Evolutionary conservation across 2,113 vertebrate species (phyloP).

Genomic region (Tapirus terrestris): DNA sequence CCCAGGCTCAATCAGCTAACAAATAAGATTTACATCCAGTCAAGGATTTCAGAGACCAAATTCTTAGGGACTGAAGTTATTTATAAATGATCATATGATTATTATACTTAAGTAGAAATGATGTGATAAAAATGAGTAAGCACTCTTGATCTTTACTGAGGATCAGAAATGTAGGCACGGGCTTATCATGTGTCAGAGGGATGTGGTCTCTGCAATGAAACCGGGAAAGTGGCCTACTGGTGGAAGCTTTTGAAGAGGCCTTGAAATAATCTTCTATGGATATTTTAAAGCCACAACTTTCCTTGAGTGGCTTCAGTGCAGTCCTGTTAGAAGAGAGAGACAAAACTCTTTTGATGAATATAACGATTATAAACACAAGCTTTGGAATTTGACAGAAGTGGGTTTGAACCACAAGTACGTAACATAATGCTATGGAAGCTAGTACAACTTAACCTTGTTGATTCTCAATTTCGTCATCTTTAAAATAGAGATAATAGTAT

Average conservation of each 20-base stretch:
- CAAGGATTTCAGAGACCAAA: neutral
- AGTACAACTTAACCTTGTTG: neutral
- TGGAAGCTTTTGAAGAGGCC: neutral
- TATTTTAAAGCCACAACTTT: conserved; percentile 2
- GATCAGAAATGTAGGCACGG: neutral
- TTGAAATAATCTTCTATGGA: neutral
- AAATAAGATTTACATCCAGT: neutral
- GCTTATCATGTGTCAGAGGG: neutral
- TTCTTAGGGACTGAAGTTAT: neutral
- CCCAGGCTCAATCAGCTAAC: neutral
- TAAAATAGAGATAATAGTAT: neutral
- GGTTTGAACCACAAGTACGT: neutral
- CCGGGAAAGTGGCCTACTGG: neutral
- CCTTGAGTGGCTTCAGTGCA: neutral
- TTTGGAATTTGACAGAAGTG: neutral
- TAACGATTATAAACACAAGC: neutral
- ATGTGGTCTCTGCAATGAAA: neutral
- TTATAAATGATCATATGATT: neutral
- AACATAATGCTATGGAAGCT: neutral
- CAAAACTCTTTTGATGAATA: conserved; percentile 1
- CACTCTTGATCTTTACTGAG: neutral
- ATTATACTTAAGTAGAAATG: conserved; percentile 24
- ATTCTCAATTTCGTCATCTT: neutral
- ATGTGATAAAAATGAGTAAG: neutral
- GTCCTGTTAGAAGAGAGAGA: neutral